These are phyloP conservation scores for Anthopleura sola DNA, from an alignment of 64 coral and sea anemone genomes.

Conservation along the genomic window DNA sequence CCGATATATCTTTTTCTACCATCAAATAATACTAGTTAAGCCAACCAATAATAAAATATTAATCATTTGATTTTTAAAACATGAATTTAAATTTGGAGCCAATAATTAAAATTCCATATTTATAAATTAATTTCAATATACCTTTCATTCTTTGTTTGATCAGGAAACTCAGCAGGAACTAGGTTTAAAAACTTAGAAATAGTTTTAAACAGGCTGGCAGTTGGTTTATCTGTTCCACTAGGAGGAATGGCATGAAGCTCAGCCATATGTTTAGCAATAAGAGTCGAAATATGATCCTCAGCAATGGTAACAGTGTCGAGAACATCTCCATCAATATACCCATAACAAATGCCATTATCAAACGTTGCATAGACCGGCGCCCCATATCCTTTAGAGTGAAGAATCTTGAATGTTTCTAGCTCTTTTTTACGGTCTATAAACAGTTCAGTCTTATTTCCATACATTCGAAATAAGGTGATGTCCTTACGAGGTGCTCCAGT, in stretches of 20 bases:
- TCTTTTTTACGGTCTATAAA: constrained; percentile 93
- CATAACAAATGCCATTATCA: constrained; percentile 74
- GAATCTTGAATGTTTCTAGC: constrained; percentile 74
- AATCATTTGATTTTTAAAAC: no score
- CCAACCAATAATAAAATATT: no score
- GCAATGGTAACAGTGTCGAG: constrained; percentile 55
- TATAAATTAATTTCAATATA: no score
- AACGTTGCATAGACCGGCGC: constrained; percentile 72
- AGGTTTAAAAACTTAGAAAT: constrained; percentile 75
- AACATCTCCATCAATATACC: constrained; percentile 63
- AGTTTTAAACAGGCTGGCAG: constrained; percentile 66
- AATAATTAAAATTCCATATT: no score
- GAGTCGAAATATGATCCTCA: constrained; percentile 61
- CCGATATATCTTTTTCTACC: no score
- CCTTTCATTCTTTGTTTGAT: constrained; percentile 67
- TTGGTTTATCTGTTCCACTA: constrained; percentile 27
- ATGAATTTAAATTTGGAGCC: no score
- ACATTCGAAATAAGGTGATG: constrained; percentile 75
- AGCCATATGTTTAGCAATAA: constrained; percentile 76
- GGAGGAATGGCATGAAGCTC: constrained; percentile 69
- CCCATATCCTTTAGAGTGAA: constrained; percentile 62
- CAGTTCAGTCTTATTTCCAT: constrained; percentile 90
- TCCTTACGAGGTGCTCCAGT: constrained; percentile 41
- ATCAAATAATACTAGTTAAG: no score
- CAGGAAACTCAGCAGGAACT: constrained; percentile 72